Evolutionary conservation across 2,888 invertebrate species (phyloP).

Genomic region (Aromia moschata): DNA sequence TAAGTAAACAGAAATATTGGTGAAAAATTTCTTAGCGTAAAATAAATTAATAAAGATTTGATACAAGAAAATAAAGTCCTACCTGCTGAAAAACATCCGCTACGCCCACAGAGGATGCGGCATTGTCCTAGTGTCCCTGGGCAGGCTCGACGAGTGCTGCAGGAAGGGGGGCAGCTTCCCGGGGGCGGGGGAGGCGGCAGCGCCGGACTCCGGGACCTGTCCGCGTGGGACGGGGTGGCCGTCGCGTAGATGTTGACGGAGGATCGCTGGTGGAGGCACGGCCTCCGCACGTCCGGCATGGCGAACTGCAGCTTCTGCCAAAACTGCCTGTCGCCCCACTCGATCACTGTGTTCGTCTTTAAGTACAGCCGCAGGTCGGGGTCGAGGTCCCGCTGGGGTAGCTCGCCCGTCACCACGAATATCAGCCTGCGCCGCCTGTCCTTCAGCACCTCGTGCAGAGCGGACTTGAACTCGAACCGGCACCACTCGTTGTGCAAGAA

Average conservation of each 20-base stretch:
- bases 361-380: constrained; percentile 89
- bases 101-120: constrained; percentile 83
- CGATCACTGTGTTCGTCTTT: constrained; percentile 90
- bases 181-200: constrained; percentile 69
- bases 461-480: constrained; percentile 93
- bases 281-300: constrained; percentile 81
- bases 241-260: constrained; percentile 79
- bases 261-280: constrained; percentile 72
- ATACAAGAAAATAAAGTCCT: constrained; percentile 42
- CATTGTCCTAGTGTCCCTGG: constrained; percentile 66
- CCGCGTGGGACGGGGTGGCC: constrained; percentile 61
- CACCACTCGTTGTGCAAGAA: constrained; percentile 97
- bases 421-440: constrained; percentile 87
- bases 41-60: too few species aligned
- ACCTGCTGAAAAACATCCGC: constrained; percentile 71
- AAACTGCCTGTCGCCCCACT: constrained; percentile 94
- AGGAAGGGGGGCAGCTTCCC: constrained; percentile 69
- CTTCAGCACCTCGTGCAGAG: constrained; percentile 89
- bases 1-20: too few species aligned
- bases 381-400: constrained; percentile 89
- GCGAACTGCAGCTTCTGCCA: constrained; percentile 96
- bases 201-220: constrained; percentile 70
- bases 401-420: constrained; percentile 88
- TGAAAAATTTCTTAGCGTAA: too few species aligned
- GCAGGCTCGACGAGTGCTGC: constrained; percentile 64